A percentile compares a stretch with the other conserved stretches of the same genome.
phyloP scores from a whole-genome alignment of 2,888 invertebrate species.

The Poecilus cupreus region DNA sequence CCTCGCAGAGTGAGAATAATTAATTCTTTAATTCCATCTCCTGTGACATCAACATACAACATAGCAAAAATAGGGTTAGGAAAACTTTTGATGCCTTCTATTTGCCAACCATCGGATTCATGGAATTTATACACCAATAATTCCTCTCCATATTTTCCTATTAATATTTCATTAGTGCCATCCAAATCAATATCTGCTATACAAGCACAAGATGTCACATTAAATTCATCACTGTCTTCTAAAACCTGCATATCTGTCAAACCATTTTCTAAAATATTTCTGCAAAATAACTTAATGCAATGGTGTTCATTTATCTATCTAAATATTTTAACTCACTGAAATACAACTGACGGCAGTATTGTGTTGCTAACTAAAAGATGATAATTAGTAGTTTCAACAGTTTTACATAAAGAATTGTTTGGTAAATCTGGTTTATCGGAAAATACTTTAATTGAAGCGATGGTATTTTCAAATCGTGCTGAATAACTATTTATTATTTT shows the following conservation, averaged over 20 bases:
- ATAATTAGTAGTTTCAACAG: slow-evolving; percentile 67
- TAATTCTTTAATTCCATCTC: slow-evolving; percentile 80
- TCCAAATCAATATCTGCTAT: slow-evolving; percentile 83
- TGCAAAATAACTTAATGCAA: slow-evolving; percentile 64
- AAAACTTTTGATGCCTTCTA: slow-evolving; percentile 75
- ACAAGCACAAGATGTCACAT: slow-evolving; percentile 77
- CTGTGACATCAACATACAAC: slow-evolving; percentile 78
- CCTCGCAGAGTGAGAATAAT: slow-evolving; percentile 80
- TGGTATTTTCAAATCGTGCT: slow-evolving; percentile 75
- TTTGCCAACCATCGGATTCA: slow-evolving; percentile 71
- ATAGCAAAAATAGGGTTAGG: slow-evolving; percentile 79
- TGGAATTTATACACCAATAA: slow-evolving; percentile 74
- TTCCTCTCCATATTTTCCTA: slow-evolving; percentile 82
- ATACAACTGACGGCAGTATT: slow-evolving; percentile 76
- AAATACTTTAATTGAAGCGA: slow-evolving; percentile 76
- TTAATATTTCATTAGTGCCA: slow-evolving; percentile 79
- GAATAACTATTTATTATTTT: slow-evolving; percentile 74
- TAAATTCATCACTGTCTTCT: slow-evolving; percentile 75
- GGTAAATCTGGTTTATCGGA: slow-evolving; percentile 62
- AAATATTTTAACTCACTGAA: slow-evolving; percentile 74
- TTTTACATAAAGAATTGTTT: slow-evolving; percentile 54
- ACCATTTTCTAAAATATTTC: slow-evolving; percentile 74
- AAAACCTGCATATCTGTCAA: slow-evolving; percentile 72
- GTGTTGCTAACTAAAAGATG: slow-evolving; percentile 77
- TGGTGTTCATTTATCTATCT: no score